Evolutionary conservation across 1,140 invertebrate genomes (phyloP), one percentile per base, ranked within the genome.

Genomic region (Drosophila mojavensis): DNA sequence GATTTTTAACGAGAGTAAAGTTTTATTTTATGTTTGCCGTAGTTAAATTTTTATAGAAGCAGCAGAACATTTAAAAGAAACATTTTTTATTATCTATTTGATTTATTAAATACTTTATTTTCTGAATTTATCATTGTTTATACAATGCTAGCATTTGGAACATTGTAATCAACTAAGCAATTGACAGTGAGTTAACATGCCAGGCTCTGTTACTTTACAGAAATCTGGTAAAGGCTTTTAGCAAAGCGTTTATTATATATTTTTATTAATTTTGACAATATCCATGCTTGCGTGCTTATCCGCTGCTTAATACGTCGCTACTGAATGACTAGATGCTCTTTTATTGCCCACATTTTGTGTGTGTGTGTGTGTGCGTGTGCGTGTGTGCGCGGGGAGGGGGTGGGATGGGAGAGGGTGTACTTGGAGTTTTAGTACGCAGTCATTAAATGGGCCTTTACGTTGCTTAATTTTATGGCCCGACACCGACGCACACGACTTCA

Each of bases 381-480:
- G 20, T 24, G 20, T 24, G 20, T 2, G 20, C 3, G 20, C 2
- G n/a, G n/a, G n/a, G n/a, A n/a, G n/a, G n/a, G n/a, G n/a, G n/a
- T n/a, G n/a, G n/a, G n/a, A n/a, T n/a, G 17, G 17, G 17, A 17
- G 17, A 0, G 20, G 20, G 20, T 24, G 43, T 55, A 45, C 53
- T 68, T 60, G 54, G 51, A 39, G 51, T 53, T 72, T 66, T 47
- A 66, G 69, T 66, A 28, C 39, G 64, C 58, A 33, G 36, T 13
- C 56, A 60, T 70, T 75, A 56, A 69, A 66, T 66, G 58, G 45
- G n/a, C 43, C 43, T 66, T 76, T 72, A 55, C 65, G 55, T 70
- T 51, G 73, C 15, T 69, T 75, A 58, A 70, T 78, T 80, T 80
- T 75, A 78, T 70, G 73, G 50, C n/a, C 41, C 20, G 20, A 11